A percentile compares a stretch with the other conserved stretches of the same genome.
Conservation (phyloP, 2,113 vertebrate species). For the Cyprinodon variegatus region DNA sequence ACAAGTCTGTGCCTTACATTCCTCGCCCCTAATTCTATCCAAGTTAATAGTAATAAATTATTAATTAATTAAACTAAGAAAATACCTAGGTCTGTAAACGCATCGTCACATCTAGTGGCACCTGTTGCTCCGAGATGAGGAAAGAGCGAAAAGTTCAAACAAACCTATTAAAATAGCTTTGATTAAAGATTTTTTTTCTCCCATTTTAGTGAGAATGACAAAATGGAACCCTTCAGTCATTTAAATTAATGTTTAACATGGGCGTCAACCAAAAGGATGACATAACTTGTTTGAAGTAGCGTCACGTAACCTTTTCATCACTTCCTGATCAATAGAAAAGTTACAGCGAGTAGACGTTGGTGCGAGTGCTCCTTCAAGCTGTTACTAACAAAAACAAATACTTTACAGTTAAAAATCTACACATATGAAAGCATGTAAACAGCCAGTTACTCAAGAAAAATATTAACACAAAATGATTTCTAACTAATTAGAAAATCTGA, state of each 20-base stretch:
- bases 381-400: no score
- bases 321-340: slow-evolving; percentile 22
- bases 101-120: slow-evolving; percentile 31
- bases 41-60: background rate
- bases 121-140: slow-evolving; percentile 34
- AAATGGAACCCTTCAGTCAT: no score
- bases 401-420: no score
- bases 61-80: background rate
- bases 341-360: no score
- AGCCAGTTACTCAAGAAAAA: no score
- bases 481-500: no score
- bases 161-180: background rate
- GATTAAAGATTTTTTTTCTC: background rate
- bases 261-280: background rate
- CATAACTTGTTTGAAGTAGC: background rate
- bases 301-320: slow-evolving; percentile 3
- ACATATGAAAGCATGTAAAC: no score
- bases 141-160: background rate
- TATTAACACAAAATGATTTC: no score
- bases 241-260: background rate
- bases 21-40: background rate
- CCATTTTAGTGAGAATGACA: background rate
- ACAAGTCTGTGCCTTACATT: background rate
- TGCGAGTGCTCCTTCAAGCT: no score
- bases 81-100: slow-evolving; percentile 12